phyloP scores from a whole-genome alignment of 2,113 vertebrate genomes.

The Vombatus ursinus region DNA sequence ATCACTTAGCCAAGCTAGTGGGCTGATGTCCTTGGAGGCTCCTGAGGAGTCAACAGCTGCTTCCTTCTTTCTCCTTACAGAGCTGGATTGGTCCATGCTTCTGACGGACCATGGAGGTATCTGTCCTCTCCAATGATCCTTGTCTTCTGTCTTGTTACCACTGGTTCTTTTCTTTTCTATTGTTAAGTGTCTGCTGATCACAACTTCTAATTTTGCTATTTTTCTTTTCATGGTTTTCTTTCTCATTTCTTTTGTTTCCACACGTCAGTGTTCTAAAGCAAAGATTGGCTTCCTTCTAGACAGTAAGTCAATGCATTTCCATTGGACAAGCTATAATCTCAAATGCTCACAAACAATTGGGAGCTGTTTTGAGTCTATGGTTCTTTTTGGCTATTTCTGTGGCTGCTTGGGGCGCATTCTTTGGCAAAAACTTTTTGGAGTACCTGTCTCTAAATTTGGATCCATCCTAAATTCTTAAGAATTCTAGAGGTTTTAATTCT shows the following conservation, averaged over 20 bases:
- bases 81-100: no score
- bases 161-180: not conserved
- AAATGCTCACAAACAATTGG: not conserved
- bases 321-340: not conserved
- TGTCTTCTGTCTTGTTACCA: not conserved
- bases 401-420: not conserved
- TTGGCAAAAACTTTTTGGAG: not conserved
- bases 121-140: not conserved
- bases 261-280: not conserved
- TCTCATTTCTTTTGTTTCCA: not conserved
- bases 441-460: not conserved
- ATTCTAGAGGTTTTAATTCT: not conserved
- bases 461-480: not conserved
- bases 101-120: not conserved
- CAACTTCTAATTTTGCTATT: not conserved
- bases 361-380: not conserved
- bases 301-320: not conserved
- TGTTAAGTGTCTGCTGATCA: not conserved
- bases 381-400: not conserved
- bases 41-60: no score
- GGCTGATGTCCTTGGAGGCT: no score
- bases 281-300: not conserved
- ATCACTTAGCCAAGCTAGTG: no score
- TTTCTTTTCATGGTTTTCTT: not conserved
- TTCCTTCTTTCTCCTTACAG: no score